These are phyloP conservation scores for Enteromius unitaeniatus DNA, from an alignment of 2,797 vertebrate genomes.

Conservation along the genomic window DNA sequence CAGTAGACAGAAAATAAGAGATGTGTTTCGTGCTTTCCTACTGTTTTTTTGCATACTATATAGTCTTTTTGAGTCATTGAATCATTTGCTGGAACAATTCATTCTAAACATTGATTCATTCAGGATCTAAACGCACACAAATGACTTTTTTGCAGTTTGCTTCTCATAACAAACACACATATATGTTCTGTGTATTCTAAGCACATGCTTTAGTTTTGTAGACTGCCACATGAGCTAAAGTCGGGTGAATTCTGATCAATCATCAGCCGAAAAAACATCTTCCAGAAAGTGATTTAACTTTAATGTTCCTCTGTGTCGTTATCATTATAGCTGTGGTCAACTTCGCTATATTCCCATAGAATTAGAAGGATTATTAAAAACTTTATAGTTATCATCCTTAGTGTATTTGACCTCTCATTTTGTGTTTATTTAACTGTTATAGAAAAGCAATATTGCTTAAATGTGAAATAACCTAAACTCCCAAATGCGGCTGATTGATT, in stretches of 20 bases:
- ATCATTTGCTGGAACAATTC: not conserved
- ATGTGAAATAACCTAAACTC: not conserved
- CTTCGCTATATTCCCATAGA: too few species aligned
- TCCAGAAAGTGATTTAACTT: not conserved
- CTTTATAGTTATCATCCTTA: not conserved
- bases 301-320: not conserved
- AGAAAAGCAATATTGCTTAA: constrained; percentile 6
- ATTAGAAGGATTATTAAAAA: too few species aligned
- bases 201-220: not conserved
- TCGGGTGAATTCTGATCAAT: not conserved
- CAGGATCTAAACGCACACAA: not conserved
- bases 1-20: too few species aligned
- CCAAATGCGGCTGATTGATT: constrained; percentile 10
- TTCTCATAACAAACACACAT: not conserved
- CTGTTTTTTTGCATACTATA: too few species aligned
- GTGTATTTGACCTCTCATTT: not conserved
- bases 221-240: not conserved
- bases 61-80: not conserved
- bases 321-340: not conserved
- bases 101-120: not conserved
- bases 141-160: not conserved
- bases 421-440: not conserved
- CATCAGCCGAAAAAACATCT: not conserved
- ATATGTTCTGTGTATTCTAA: not conserved
- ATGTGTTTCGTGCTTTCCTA: too few species aligned